These are phyloP conservation scores for Chionoecetes opilio DNA, from an alignment of 1,140 invertebrate species.

Conservation along the genomic window DNA sequence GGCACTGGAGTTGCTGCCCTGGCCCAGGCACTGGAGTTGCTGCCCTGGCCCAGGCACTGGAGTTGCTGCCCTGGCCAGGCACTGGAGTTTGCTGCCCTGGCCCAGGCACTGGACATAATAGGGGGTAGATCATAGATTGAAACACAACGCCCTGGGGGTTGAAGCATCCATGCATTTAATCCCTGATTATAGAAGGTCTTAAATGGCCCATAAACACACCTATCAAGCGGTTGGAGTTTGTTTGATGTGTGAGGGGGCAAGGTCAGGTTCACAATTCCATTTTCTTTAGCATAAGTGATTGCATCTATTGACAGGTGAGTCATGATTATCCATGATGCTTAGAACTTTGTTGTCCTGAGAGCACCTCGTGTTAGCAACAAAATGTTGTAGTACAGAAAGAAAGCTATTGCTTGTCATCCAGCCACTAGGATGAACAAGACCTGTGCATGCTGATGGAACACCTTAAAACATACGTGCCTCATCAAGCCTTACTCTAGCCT, in stretches of 20 bases:
- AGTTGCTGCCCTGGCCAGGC: too few species aligned
- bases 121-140: conserved; percentile 45
- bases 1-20: too few species aligned
- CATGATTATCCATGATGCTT: conserved; percentile 40
- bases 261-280: conserved; percentile 22
- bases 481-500: too few species aligned
- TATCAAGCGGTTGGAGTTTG: conserved; percentile 43
- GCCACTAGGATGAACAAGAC: too few species aligned
- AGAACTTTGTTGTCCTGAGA: conserved; percentile 46
- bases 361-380: too few species aligned
- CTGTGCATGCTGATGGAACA: too few species aligned
- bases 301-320: conserved; percentile 44
- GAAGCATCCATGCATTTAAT: conserved; percentile 55
- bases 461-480: too few species aligned
- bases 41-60: conserved; percentile 52
- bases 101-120: conserved; percentile 43
- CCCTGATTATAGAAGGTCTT: conserved; percentile 47
- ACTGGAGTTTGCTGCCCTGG: conserved; percentile 47
- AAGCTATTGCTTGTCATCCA: too few species aligned
- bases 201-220: conserved; percentile 37
- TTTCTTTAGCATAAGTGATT: conserved; percentile 42
- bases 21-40: conserved; percentile 43
- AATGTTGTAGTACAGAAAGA: too few species aligned
- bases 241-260: conserved; percentile 54
- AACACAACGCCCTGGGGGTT: neutral